Evolutionary conservation across 1,140 invertebrate species (phyloP), one percentile per base, ranked within the genome.

Genomic region (Trachymyrmex septentrionalis): DNA sequence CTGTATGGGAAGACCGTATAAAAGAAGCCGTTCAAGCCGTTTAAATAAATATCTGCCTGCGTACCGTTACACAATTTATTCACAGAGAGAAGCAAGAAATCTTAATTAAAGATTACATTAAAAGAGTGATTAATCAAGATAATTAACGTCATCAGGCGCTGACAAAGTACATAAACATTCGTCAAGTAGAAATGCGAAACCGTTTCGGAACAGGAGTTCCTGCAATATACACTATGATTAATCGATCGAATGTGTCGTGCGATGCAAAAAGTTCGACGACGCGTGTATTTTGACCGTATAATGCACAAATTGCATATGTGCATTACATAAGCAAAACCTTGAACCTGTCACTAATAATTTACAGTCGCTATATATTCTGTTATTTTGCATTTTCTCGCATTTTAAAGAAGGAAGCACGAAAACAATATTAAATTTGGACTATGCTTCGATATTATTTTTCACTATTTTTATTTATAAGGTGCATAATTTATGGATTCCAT

Each of bases 141-240:
- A 73, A 84, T 84, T 84, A 84, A 73, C 69, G 38, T 75, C 55
- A 75, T 48, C 19, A 24, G 67, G 24, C 30, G 16, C 16, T 59
- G 38, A 84, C n/a, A 84, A 84, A 84, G 69, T 84, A 34, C 34
- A 82, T 48, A 73, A 82, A 73, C 53, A 82, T 82, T 59, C 50
- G 53, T 82, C 67, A 57, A 69, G 77, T 19, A 67, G 19, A 73
- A 61, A 48, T 38, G 7, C 38, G 12, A 24, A 19, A 16, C 24
- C 53, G 21, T 82, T 72, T 73, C 55, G 24, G 34, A 82, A 59
- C 66, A 73, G 50, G n/a, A 69, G 34, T 82, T 59, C 24, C 34
- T 21, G 38, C 67, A 48, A 73, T 59, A 30, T 59, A 48, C 24
- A 24, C 24, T 73, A 48, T 82, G 67, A 82, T 82, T 82, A 82